A percentile compares a stretch with the other conserved stretches of the same genome.
Conservation (phyloP, 2,113 vertebrate species). For the Takifugu bimaculatus region DNA sequence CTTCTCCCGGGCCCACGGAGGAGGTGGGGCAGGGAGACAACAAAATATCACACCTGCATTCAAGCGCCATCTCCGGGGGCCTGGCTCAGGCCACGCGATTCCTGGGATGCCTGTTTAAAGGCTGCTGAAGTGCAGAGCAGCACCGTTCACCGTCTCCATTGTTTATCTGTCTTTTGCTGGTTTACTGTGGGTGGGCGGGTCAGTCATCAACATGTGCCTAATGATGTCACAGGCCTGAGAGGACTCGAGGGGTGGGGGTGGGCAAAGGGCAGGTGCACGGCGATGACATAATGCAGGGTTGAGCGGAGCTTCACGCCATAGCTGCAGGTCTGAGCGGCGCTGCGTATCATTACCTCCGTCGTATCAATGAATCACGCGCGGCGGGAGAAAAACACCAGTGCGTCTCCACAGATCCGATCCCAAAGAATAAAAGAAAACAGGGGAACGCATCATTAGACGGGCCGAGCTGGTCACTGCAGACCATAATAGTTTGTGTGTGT, state of each 20-base stretch:
- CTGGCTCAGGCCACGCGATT: constrained; percentile 61
- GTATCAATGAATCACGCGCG: constrained; percentile 41
- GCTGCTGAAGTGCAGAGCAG: constrained; percentile 72
- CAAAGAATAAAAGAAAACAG: too few species aligned
- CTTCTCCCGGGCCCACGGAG: background rate
- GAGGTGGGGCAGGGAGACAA: constrained; percentile 33
- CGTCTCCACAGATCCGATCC: background rate
- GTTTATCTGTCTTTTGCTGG: constrained; percentile 83
- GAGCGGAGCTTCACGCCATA: constrained; percentile 30
- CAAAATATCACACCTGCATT: constrained; percentile 74
- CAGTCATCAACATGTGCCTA: constrained; percentile 68
- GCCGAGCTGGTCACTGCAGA: too few species aligned
- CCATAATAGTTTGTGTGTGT: constrained; percentile 11
- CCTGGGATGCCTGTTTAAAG: constrained; percentile 77
- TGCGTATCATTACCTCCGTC: constrained; percentile 53
- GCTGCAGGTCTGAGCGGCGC: constrained; percentile 43
- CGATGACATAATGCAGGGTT: constrained; percentile 38
- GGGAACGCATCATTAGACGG: constrained; percentile 12
- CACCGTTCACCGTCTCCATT: constrained; percentile 74
- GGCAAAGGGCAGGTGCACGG: constrained; percentile 13
- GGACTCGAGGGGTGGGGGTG: background rate
- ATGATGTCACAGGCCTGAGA: constrained; percentile 63
- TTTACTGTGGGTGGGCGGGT: constrained; percentile 52
- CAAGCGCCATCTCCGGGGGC: constrained; percentile 67
- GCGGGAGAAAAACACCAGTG: constrained; percentile 10